Conservation (phyloP, 2,797 vertebrate species). For the Eupleurogrammus muticus region DNA sequence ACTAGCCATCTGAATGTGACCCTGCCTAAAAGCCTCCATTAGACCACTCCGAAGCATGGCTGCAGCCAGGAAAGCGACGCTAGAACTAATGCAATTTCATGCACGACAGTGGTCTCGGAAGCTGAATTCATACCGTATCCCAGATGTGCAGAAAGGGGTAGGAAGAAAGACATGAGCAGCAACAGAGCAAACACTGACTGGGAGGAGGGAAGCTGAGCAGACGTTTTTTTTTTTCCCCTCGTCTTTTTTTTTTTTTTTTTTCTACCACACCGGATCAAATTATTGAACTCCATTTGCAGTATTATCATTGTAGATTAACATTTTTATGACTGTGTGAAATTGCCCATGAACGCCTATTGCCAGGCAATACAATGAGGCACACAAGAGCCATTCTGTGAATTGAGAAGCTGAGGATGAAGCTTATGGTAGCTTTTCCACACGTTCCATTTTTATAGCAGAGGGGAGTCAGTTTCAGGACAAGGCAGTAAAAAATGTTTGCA, state of each 20-base stretch:
- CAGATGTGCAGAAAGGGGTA: slow-evolving; percentile 43
- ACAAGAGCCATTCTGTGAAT: slow-evolving; percentile 40
- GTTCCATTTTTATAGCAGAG: slow-evolving; percentile 31
- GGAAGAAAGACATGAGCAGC: slow-evolving; percentile 22
- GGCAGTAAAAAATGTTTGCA: slow-evolving; percentile 40
- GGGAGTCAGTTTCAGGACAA: slow-evolving; percentile 35
- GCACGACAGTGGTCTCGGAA: slow-evolving; percentile 58
- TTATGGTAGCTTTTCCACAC: slow-evolving; percentile 34
- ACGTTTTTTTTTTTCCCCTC: slow-evolving; percentile 5
- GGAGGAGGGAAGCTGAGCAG: slow-evolving; percentile 42
- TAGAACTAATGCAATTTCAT: slow-evolving; percentile 79
- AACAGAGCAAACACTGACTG: slow-evolving; percentile 29
- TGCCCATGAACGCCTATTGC: slow-evolving; percentile 68
- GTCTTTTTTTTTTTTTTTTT: neutral
- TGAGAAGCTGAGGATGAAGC: slow-evolving; percentile 36
- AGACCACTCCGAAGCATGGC: slow-evolving; percentile 58
- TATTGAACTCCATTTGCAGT: slow-evolving; percentile 72
- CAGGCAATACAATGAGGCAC: slow-evolving; percentile 54
- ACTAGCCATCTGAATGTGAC: slow-evolving; percentile 53
- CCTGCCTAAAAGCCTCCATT: slow-evolving; percentile 73
- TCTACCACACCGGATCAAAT: slow-evolving; percentile 71
- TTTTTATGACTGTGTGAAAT: slow-evolving; percentile 77
- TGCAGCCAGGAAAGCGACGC: slow-evolving; percentile 56
- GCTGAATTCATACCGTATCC: slow-evolving; percentile 58
- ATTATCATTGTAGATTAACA: slow-evolving; percentile 77